These are phyloP conservation scores for Matsumyia berberina DNA, from an alignment of 2,888 invertebrate genomes.

Conservation along the genomic window DNA sequence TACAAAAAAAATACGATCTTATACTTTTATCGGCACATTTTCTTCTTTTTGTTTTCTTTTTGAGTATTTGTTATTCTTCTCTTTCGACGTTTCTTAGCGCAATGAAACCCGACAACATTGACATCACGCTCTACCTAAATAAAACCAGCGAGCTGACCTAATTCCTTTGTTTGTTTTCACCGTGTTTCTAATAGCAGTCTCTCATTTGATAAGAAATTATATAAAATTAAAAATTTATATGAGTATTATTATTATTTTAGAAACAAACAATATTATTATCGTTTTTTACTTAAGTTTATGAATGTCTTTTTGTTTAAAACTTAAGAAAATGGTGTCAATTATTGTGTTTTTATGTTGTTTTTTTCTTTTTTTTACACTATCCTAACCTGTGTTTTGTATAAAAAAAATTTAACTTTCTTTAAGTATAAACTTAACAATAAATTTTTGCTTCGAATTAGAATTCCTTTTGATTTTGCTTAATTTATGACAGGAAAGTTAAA, in stretches of 20 bases:
- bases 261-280: slow-evolving; percentile 37
- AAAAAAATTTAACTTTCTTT: slow-evolving; percentile 28
- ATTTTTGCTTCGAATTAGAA: slow-evolving; percentile 55
- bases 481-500: slow-evolving; percentile 62
- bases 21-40: slow-evolving; percentile 62
- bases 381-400: slow-evolving; percentile 38
- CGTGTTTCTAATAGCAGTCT: slow-evolving; percentile 79
- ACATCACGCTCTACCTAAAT: slow-evolving; percentile 41
- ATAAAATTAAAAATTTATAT: slow-evolving; percentile 68
- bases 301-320: slow-evolving; percentile 38
- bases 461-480: slow-evolving; percentile 55
- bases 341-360: slow-evolving; percentile 18
- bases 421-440: slow-evolving; percentile 64
- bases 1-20: slow-evolving; percentile 61
- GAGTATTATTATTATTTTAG: slow-evolving; percentile 61
- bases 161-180: slow-evolving; percentile 21
- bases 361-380: slow-evolving; percentile 26
- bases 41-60: slow-evolving; percentile 13
- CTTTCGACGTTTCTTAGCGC: slow-evolving; percentile 18
- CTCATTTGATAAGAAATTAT: slow-evolving; percentile 73
- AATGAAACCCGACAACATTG: slow-evolving; percentile 53
- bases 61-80: slow-evolving; percentile 24
- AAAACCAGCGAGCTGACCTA: slow-evolving; percentile 57
- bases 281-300: slow-evolving; percentile 42
- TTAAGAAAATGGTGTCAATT: slow-evolving; percentile 47